Conservation (phyloP, 53 echinoderm and acorn worm species). For the Glandiceps talaboti region DNA sequence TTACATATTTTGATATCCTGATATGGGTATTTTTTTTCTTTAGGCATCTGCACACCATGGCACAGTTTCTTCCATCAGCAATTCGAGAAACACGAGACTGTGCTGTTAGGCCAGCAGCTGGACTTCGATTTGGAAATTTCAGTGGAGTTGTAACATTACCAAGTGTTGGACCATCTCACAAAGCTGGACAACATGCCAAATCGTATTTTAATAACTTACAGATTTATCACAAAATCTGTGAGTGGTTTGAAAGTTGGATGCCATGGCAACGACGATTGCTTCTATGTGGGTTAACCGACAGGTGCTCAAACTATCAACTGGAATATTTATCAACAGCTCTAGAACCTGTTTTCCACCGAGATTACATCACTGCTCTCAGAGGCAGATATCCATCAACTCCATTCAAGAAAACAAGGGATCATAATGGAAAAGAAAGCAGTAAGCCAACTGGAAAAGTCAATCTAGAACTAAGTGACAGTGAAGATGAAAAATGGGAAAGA, state of each 20-base stretch:
- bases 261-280: slow-evolving; percentile 78
- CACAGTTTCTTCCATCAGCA: not conserved
- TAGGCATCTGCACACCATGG: slow-evolving; percentile 3
- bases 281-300: slow-evolving; percentile 71
- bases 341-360: slow-evolving; percentile 92
- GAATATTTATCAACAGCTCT: slow-evolving; percentile 85
- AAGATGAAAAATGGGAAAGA: slow-evolving; percentile 7
- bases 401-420: not conserved
- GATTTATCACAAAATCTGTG: slow-evolving; percentile 53
- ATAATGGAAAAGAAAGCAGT: not conserved
- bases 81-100: not conserved
- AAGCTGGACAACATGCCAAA: slow-evolving; percentile 25
- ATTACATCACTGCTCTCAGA: slow-evolving; percentile 47
- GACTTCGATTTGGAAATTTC: slow-evolving; percentile 44
- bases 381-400: slow-evolving; percentile 40
- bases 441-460: not conserved
- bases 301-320: slow-evolving; percentile 62
- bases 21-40: too few species aligned
- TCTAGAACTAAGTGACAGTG: not conserved
- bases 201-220: slow-evolving; percentile 50
- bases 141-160: slow-evolving; percentile 27
- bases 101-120: slow-evolving; percentile 6
- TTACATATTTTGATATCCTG: too few species aligned
- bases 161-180: slow-evolving; percentile 24
- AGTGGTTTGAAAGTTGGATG: slow-evolving; percentile 95